Evolutionary conservation across 2,113 vertebrate species (phyloP), one percentile per base, ranked within the genome.

Genomic region (Mus pahari): DNA sequence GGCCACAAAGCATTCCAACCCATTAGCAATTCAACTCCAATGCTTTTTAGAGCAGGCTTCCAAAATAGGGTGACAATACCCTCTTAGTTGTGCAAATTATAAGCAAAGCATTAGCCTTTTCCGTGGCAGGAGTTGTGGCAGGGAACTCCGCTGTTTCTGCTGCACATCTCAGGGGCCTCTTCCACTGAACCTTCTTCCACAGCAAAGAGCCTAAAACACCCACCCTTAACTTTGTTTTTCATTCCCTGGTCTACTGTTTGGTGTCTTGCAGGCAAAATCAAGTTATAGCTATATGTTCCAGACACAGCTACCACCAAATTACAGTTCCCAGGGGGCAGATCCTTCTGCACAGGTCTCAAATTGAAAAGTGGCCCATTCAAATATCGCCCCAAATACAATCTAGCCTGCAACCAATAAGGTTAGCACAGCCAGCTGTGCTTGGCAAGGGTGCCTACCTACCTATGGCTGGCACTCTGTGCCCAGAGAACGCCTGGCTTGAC

Each of bases 161-260:
- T 0, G 42, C 62, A 1, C 0, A 26, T 7, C 45, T 0, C 0
- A 0, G 28, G 28, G 28, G 39, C 24, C n/a, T 79, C 68, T 36
- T 24, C 17, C 6, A 81, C 19, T 8, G 39, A 28, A 19, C 19
- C 7, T 9, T 17, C 7, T 9, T 17, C 3, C 10, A 8, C 1
- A 26, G 31, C 74, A 42, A n/a, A 20, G 20, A 36, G 68, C 36
- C 60, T 36, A 55, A 39, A 7, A 31, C 0, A 19, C 0, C 42
- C 84, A 87, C 19, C 14, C 10, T 53, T 48, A 3, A 31, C 4
- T 36, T 45, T 5, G 9, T 33, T 50, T 31, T 75, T 48, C 22
- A 36, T 60, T 17, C 64, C 39, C 7, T 75, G 66, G 39, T 36
- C 45, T 74, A 36, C 28, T 60, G 24, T 50, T 12, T 70, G 45